Evolutionary conservation across 2,797 vertebrate genomes (phyloP).

Genomic region (Anisognathus igniventris): DNA sequence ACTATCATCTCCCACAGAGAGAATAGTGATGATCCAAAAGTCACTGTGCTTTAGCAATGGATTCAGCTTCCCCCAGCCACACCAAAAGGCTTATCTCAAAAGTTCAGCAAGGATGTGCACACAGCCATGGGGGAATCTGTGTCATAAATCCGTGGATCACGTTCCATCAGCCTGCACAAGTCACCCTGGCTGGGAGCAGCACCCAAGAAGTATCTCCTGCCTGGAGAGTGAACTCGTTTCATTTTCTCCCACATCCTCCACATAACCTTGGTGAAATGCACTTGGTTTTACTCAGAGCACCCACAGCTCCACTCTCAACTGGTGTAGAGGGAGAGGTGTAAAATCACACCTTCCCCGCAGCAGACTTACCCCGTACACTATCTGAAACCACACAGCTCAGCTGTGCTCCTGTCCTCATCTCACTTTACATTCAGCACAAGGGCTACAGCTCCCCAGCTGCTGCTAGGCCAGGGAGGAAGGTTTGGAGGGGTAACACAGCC

Average conservation of each 20-base stretch:
- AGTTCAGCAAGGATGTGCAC: accelerated
- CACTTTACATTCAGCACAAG: background rate
- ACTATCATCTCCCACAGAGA: background rate
- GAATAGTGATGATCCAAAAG: background rate
- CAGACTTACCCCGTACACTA: background rate
- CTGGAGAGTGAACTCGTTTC: background rate
- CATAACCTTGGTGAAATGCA: background rate
- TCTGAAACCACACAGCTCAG: background rate
- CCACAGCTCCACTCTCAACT: background rate
- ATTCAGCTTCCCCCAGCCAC: background rate
- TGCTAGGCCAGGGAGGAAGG: background rate
- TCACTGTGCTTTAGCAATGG: accelerated
- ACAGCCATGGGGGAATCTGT: background rate
- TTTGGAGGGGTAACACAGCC: accelerated
- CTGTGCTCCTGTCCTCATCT: background rate
- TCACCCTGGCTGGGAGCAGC: background rate
- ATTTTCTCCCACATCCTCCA: background rate
- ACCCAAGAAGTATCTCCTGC: background rate
- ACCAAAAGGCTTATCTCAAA: background rate
- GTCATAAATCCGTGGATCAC: background rate
- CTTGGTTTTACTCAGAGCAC: background rate
- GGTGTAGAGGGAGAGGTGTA: background rate
- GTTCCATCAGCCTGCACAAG: background rate
- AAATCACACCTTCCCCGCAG: background rate
- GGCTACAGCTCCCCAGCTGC: background rate